Conservation (phyloP, 2,888 invertebrate genomes). For the Candidula unifasciata region DNA sequence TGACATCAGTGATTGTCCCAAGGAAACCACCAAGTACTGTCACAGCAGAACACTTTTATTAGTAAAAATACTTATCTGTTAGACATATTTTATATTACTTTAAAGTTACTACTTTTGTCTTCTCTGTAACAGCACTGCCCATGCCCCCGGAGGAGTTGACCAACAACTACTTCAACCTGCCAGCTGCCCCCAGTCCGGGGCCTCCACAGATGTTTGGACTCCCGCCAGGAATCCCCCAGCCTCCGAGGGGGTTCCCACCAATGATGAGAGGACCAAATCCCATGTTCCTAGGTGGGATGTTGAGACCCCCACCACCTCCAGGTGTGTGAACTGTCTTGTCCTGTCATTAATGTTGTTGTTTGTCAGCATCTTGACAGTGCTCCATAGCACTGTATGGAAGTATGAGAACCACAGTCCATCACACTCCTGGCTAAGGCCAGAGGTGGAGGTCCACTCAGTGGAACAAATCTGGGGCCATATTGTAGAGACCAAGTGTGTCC, state of each 20-base stretch:
- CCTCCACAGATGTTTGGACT: slow-evolving; percentile 71
- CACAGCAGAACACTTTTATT: too few relatives aligned
- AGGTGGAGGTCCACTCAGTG: too few relatives aligned
- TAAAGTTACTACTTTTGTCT: background rate
- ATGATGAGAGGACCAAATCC: slow-evolving; percentile 55
- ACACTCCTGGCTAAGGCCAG: too few relatives aligned
- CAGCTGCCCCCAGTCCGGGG: slow-evolving; percentile 79
- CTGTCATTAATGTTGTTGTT: too few relatives aligned
- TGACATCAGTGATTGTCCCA: too few relatives aligned
- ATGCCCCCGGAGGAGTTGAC: slow-evolving; percentile 82
- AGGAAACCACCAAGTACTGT: too few relatives aligned
- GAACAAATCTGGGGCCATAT: too few relatives aligned
- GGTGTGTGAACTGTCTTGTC: slow-evolving; percentile 53
- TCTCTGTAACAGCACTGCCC: slow-evolving; percentile 80
- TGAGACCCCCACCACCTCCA: slow-evolving; percentile 61
- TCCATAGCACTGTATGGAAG: too few relatives aligned
- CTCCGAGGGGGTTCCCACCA: slow-evolving; percentile 43
- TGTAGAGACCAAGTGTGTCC: too few relatives aligned
- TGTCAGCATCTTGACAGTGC: too few relatives aligned
- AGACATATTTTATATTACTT: background rate
- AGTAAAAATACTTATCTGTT: too few relatives aligned
- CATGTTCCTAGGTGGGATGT: slow-evolving; percentile 64
- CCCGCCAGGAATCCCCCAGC: slow-evolving; percentile 59
- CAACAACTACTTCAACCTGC: slow-evolving; percentile 83
- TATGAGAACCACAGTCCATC: too few relatives aligned